Evolutionary conservation across 2,888 invertebrate species (phyloP).

Genomic region (Agriopis leucophaearia): DNA sequence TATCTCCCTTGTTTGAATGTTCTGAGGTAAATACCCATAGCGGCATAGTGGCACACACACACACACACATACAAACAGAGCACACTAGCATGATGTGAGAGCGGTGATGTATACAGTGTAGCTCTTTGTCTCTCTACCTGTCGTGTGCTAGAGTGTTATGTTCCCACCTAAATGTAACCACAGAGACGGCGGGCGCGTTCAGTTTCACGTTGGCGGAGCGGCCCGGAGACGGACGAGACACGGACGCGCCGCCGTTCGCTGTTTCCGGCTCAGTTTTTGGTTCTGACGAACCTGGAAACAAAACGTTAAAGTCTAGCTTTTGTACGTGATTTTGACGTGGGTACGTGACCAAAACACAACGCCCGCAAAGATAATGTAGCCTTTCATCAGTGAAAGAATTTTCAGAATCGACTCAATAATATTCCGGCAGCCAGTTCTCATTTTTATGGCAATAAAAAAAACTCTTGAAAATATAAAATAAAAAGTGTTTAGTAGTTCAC

Average conservation of each 20-base stretch:
- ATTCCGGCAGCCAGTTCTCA: too few species aligned
- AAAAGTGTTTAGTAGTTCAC: too few species aligned
- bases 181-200: slow-evolving; percentile 92
- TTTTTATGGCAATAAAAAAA: too few species aligned
- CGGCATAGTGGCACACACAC: slow-evolving; percentile 26
- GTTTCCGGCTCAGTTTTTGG: slow-evolving; percentile 48
- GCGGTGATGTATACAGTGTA: slow-evolving; percentile 64
- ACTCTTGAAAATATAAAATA: too few species aligned
- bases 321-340: too few species aligned
- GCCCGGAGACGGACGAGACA: slow-evolving; percentile 68
- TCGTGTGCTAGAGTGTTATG: slow-evolving; percentile 86
- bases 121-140: slow-evolving; percentile 90
- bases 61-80: slow-evolving; percentile 38
- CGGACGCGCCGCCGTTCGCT: slow-evolving; percentile 66
- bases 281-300: slow-evolving; percentile 50
- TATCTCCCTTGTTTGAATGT: too few species aligned
- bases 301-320: not conserved
- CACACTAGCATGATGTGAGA: slow-evolving; percentile 50
- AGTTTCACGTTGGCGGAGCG: slow-evolving; percentile 82
- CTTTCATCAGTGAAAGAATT: too few species aligned
- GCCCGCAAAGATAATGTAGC: too few species aligned
- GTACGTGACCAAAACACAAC: not conserved
- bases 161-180: slow-evolving; percentile 97
- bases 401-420: too few species aligned
- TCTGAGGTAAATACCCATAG: not conserved